phyloP scores from a whole-genome alignment of 2,113 vertebrate genomes.

The Zapus hudsonius region DNA sequence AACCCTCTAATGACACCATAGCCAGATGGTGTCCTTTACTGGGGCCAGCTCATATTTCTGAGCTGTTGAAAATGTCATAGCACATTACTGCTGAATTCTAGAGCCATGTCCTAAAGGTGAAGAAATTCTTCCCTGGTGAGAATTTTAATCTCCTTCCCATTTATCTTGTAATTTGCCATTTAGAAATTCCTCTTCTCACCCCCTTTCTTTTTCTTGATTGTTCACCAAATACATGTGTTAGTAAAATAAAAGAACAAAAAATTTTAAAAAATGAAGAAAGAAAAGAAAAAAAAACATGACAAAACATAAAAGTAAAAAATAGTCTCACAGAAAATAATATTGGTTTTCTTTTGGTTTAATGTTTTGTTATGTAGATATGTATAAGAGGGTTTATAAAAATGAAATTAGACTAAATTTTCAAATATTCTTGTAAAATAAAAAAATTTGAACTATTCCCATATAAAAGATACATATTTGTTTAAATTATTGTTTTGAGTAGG shows the following conservation, averaged over 20 bases:
- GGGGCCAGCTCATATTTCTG: conserved; percentile 69
- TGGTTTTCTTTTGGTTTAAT: neutral
- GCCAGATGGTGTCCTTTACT: conserved; percentile 77
- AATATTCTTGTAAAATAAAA: neutral
- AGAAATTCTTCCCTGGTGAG: conserved; percentile 29
- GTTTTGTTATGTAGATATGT: neutral
- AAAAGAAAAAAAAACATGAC: neutral
- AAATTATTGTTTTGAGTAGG: neutral
- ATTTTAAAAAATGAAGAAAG: neutral
- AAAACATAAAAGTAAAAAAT: conserved; percentile 14
- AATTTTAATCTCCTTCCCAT: conserved; percentile 18
- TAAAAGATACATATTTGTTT: neutral
- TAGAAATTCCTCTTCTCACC: conserved; percentile 22
- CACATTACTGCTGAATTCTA: conserved; percentile 58
- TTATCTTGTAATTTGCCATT: conserved; percentile 45
- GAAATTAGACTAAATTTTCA: neutral
- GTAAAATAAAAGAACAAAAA: neutral
- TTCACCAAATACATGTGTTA: neutral
- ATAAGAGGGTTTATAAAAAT: neutral
- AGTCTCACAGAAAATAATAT: neutral
- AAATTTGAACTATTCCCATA: neutral
- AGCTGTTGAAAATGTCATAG: conserved; percentile 73
- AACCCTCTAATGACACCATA: conserved; percentile 62
- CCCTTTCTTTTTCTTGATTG: neutral
- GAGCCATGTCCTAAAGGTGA: conserved; percentile 57